Conservation (phyloP, 2,888 invertebrate genomes). For the Tromatobia lineatoria region DNA sequence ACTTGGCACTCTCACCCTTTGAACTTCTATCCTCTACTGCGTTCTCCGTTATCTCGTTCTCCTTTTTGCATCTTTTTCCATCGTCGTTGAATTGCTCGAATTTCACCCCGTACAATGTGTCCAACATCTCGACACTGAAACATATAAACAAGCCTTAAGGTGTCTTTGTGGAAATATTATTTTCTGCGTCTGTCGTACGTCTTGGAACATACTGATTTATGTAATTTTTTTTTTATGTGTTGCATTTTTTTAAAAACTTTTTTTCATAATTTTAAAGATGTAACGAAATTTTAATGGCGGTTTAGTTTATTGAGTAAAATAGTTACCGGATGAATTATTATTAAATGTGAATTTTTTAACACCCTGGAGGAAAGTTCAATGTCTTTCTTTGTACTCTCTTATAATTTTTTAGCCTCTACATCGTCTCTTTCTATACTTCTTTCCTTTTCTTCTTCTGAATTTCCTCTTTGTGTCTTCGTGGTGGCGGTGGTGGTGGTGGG, state of each 20-base stretch:
- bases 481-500: conserved; percentile 65
- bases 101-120: conserved; percentile 4
- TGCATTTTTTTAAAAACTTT: too few relatives aligned
- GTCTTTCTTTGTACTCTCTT: conserved; percentile 2
- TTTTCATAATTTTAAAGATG: too few relatives aligned
- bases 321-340: neutral
- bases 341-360: conserved; percentile 36
- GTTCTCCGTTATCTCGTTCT: conserved; percentile 13
- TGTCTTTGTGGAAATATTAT: neutral
- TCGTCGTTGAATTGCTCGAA: conserved; percentile 35
- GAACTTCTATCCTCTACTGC: conserved; percentile 41
- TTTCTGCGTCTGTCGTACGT: neutral
- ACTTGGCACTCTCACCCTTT: conserved; percentile 57
- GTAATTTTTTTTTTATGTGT: too few relatives aligned
- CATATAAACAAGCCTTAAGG: neutral
- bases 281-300: too few relatives aligned
- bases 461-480: conserved; percentile 54
- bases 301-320: too few relatives aligned
- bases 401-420: conserved; percentile 26
- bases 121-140: neutral
- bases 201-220: too few relatives aligned
- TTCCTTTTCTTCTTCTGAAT: conserved; percentile 45
- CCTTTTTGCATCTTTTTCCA: conserved; percentile 28
- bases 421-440: conserved; percentile 36
- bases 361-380: conserved; percentile 46